These are phyloP conservation scores for Apodemia zela DNA, from an alignment of 2,888 invertebrate genomes.

Conservation along the genomic window DNA sequence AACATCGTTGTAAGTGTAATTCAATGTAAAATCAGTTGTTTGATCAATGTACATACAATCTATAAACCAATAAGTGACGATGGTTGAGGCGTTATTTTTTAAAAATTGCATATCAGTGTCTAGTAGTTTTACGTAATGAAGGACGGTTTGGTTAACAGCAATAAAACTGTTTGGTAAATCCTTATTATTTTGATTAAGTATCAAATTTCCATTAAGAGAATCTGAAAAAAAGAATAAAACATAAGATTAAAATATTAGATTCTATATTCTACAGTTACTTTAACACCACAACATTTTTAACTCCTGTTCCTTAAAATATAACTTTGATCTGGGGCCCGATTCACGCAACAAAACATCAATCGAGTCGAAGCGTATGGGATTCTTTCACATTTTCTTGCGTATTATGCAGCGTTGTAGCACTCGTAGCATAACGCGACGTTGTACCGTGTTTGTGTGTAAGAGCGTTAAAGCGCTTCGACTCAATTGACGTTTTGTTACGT, in stretches of 20 bases:
- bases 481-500: too few relatives aligned
- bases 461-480: too few relatives aligned
- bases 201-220: slow-evolving; percentile 84
- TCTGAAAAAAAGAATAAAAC: slow-evolving; percentile 60
- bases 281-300: too few relatives aligned
- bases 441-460: too few relatives aligned
- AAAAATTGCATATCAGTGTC: slow-evolving; percentile 83
- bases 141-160: slow-evolving; percentile 80
- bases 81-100: slow-evolving; percentile 57
- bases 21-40: slow-evolving; percentile 81
- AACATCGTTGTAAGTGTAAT: slow-evolving; percentile 82
- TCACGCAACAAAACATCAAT: too few relatives aligned
- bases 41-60: slow-evolving; percentile 86
- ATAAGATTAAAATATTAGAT: not conserved
- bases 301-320: too few relatives aligned
- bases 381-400: too few relatives aligned
- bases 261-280: too few relatives aligned
- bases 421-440: too few relatives aligned
- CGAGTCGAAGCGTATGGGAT: too few relatives aligned
- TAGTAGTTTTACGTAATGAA: slow-evolving; percentile 80
- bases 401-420: too few relatives aligned
- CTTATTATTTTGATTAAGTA: slow-evolving; percentile 82
- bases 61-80: slow-evolving; percentile 88
- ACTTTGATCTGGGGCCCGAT: too few relatives aligned
- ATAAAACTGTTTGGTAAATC: slow-evolving; percentile 81